Conservation (phyloP, 2,888 invertebrate genomes). For the Imbricaverruca yamaguchii region DNA sequence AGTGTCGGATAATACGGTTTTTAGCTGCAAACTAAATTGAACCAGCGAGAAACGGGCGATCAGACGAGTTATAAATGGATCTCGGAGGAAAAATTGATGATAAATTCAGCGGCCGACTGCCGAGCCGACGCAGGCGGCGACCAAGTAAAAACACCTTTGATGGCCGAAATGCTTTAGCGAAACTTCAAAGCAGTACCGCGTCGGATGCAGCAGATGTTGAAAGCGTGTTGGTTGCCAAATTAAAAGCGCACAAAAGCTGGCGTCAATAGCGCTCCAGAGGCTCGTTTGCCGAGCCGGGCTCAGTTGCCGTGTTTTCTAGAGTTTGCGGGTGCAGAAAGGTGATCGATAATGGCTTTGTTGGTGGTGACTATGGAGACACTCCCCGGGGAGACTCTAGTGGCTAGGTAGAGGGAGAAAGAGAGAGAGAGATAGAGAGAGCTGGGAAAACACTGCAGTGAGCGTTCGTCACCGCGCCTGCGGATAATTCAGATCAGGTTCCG, state of each 20-base stretch:
- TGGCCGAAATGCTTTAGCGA: slow-evolving; percentile 2
- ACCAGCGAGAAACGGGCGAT: slow-evolving; percentile 6
- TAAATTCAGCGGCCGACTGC: background rate
- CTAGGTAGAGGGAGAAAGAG: too few species aligned
- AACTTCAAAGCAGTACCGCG: slow-evolving; percentile 7
- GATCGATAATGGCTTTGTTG: too few species aligned
- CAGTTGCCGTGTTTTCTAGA: too few species aligned
- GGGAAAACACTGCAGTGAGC: too few species aligned
- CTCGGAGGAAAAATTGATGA: slow-evolving; percentile 2
- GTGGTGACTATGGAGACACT: too few species aligned
- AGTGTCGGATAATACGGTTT: slow-evolving; percentile 18
- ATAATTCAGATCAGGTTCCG: too few species aligned
- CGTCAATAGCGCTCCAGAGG: background rate
- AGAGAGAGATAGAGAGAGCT: too few species aligned
- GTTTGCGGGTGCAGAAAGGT: too few species aligned
- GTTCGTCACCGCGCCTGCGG: too few species aligned
- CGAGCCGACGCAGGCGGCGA: background rate
- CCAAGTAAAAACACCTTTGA: background rate
- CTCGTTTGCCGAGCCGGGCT: too few species aligned
- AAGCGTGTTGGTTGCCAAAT: background rate
- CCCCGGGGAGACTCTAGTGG: too few species aligned
- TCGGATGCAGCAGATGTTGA: background rate
- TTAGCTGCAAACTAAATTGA: slow-evolving; percentile 19
- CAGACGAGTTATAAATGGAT: slow-evolving; percentile 2
- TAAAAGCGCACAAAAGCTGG: background rate